phyloP scores from a whole-genome alignment of 2,113 vertebrate species.

The Stercorarius parasiticus region DNA sequence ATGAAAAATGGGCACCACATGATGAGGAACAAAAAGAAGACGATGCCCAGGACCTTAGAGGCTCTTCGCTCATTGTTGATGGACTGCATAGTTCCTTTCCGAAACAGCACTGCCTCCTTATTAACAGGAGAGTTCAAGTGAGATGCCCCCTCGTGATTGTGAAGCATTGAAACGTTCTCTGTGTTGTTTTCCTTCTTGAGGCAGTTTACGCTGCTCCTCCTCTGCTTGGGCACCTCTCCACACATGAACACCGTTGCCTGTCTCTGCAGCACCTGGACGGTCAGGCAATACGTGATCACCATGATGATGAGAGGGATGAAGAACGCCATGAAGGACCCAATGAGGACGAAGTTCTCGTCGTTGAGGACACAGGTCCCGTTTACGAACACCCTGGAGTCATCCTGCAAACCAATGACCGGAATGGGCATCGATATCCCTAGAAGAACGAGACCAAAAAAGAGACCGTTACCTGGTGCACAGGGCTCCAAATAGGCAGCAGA shows the following conservation, averaged over 20 bases:
- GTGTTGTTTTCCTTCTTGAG: conserved; percentile 78
- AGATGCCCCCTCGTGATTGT: conserved; percentile 78
- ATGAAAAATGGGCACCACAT: conserved; percentile 99
- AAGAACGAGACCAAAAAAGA: background rate
- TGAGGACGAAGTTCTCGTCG: conserved; percentile 92
- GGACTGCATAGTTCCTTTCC: conserved; percentile 96
- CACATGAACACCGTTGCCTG: conserved; percentile 91
- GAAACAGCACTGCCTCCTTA: conserved; percentile 78
- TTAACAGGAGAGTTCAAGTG: conserved; percentile 85
- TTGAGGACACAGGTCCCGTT: conserved; percentile 92
- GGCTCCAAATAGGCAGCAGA: background rate
- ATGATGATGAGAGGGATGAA: conserved; percentile 98
- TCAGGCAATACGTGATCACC: conserved; percentile 96
- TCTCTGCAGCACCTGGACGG: conserved; percentile 89
- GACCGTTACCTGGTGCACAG: fast-evolving
- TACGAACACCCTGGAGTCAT: conserved; percentile 90
- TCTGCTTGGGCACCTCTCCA: conserved; percentile 75
- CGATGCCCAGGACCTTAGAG: conserved; percentile 96
- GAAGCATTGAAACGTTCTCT: conserved; percentile 81
- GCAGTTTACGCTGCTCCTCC: conserved; percentile 84
- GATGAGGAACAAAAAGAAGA: conserved; percentile 97
- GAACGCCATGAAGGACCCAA: conserved; percentile 97
- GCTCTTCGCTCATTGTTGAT: conserved; percentile 96
- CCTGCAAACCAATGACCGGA: conserved; percentile 92
- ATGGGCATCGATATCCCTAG: conserved; percentile 93